A percentile compares a stretch with the other conserved stretches of the same genome.
Conservation (phyloP, 2,888 invertebrate genomes). For the Melieria crassipennis region DNA sequence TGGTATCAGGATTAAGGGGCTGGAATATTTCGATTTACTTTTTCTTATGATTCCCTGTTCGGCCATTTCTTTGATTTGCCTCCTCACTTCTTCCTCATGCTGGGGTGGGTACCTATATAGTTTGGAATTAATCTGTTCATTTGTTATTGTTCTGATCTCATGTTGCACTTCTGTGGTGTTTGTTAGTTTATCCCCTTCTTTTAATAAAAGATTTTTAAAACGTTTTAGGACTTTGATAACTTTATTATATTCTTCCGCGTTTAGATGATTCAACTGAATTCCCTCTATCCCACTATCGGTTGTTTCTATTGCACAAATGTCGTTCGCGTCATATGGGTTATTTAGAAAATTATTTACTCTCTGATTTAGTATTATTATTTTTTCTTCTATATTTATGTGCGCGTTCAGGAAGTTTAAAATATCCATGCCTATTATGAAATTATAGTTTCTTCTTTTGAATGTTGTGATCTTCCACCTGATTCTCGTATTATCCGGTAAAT, state of each 20-base stretch:
- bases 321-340: constrained; percentile 14
- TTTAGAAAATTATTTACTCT: constrained; percentile 27
- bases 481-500: not conserved
- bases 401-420: constrained; percentile 26
- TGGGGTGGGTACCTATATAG: constrained; percentile 29
- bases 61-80: constrained; percentile 34
- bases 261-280: constrained; percentile 23
- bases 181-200: constrained; percentile 30
- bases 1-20: constrained; percentile 29
- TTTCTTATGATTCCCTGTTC: constrained; percentile 32
- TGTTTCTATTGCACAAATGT: constrained; percentile 28
- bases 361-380: constrained; percentile 22
- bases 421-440: not conserved
- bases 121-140: constrained; percentile 32
- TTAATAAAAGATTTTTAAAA: constrained; percentile 25
- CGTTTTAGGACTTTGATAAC: constrained; percentile 25
- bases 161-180: constrained; percentile 25
- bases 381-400: constrained; percentile 21
- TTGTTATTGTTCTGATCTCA: constrained; percentile 31
- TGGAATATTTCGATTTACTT: constrained; percentile 31
- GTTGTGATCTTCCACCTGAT: constrained; percentile 1
- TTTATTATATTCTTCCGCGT: constrained; percentile 16
- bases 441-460: constrained; percentile 3
- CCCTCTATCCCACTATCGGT: constrained; percentile 7
- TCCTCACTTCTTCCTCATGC: constrained; percentile 30